These are phyloP conservation scores for Rhizomys pruinosus DNA, from an alignment of 2,113 vertebrate genomes.

Conservation along the genomic window DNA sequence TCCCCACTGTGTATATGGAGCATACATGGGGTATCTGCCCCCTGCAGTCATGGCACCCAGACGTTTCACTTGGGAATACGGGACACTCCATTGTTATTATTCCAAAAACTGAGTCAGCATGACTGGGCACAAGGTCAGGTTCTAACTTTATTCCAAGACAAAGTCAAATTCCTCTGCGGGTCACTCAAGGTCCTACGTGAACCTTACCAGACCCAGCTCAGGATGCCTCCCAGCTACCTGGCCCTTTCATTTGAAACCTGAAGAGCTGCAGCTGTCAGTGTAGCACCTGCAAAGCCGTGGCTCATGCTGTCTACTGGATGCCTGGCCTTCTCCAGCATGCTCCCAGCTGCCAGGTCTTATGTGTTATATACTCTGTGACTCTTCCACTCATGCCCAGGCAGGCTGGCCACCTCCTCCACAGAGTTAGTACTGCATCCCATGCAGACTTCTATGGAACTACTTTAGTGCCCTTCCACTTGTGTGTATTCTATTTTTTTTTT, in stretches of 20 bases:
- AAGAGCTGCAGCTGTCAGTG: neutral
- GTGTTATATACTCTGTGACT: neutral
- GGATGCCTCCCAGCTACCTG: neutral
- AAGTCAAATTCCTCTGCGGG: neutral
- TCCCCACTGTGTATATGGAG: neutral
- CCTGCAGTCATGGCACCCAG: neutral
- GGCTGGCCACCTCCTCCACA: neutral
- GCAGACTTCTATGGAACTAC: neutral
- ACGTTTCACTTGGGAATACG: neutral
- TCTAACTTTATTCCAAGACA: neutral
- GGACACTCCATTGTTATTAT: neutral
- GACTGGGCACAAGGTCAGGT: neutral
- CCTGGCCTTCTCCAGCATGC: neutral
- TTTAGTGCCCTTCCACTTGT: neutral
- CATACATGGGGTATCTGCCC: fast-evolving
- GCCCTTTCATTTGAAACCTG: neutral
- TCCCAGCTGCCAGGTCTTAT: neutral
- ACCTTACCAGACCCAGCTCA: neutral
- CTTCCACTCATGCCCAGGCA: neutral
- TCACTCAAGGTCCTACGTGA: neutral
- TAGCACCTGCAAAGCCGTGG: neutral
- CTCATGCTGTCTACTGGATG: neutral
- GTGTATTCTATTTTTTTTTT: too few relatives aligned
- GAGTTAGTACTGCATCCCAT: neutral
- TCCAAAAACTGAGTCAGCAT: neutral